phyloP scores from a whole-genome alignment of 2,888 invertebrate genomes.

The Acronicta alni region DNA sequence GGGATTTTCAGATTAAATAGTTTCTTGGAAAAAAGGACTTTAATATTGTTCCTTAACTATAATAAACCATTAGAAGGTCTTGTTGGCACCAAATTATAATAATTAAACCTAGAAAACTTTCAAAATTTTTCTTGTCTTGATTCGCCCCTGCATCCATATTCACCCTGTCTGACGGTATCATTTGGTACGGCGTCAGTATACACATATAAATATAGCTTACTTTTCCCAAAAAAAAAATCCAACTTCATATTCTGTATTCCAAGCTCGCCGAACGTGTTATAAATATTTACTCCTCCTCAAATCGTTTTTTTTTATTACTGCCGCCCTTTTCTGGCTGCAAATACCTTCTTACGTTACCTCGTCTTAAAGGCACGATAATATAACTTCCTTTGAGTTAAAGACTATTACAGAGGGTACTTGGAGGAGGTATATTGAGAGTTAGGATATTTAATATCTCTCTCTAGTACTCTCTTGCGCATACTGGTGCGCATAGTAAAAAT shows the following conservation, averaged over 20 bases:
- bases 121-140: too few relatives aligned
- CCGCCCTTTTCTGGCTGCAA: constrained; percentile 4
- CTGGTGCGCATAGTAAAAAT: neutral
- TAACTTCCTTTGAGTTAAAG: constrained; percentile 26
- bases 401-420: constrained; percentile 13
- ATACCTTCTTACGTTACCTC: constrained; percentile 9
- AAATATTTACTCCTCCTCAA: constrained; percentile 31
- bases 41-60: too few relatives aligned
- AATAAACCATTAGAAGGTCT: too few relatives aligned
- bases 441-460: neutral
- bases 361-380: constrained; percentile 20
- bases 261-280: constrained; percentile 18
- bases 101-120: too few relatives aligned
- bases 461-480: neutral
- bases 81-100: too few relatives aligned
- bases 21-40: too few relatives aligned
- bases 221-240: neutral
- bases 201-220: too few relatives aligned
- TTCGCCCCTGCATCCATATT: too few relatives aligned
- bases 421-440: neutral
- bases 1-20: too few relatives aligned
- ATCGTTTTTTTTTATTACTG: constrained; percentile 35
- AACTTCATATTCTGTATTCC: neutral
- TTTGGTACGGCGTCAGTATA: too few relatives aligned
- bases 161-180: too few relatives aligned